Evolutionary conservation across 2,113 vertebrate species (phyloP).

Genomic region (Sander vitreus): DNA sequence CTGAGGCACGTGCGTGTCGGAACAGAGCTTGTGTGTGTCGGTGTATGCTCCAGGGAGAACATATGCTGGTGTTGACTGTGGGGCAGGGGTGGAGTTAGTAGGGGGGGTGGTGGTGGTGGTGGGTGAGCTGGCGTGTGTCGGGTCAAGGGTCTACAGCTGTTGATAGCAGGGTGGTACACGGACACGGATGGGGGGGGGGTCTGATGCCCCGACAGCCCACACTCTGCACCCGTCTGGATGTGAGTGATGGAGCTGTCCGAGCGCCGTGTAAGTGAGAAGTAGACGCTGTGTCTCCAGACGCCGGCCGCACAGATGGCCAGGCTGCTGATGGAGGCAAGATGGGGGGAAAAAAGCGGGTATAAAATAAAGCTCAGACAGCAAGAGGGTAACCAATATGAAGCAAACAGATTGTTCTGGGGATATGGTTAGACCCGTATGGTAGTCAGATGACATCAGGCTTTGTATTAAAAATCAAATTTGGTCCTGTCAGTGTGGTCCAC

Average conservation of each 20-base stretch:
- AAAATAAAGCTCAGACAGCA: constrained; percentile 28
- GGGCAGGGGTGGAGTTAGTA: constrained; percentile 35
- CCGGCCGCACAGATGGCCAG: constrained; percentile 66
- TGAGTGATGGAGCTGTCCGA: constrained; percentile 54
- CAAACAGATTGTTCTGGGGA: constrained; percentile 57
- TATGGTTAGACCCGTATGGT: background rate
- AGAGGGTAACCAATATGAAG: constrained; percentile 64
- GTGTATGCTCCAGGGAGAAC: constrained; percentile 75
- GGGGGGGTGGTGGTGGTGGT: constrained; percentile 9
- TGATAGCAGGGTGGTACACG: constrained; percentile 68
- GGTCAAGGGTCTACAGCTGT: constrained; percentile 81
- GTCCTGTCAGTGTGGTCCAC: constrained; percentile 21
- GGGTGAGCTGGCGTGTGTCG: constrained; percentile 76
- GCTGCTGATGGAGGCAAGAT: constrained; percentile 31
- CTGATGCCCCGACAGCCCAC: constrained; percentile 26
- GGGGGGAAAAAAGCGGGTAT: constrained; percentile 14
- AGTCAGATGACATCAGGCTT: constrained; percentile 28
- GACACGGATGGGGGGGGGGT: constrained; percentile 54
- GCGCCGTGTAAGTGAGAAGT: constrained; percentile 65
- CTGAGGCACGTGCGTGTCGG: constrained; percentile 59
- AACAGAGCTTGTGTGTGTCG: constrained; percentile 56
- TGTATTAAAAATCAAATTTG: constrained; percentile 23
- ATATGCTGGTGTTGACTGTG: constrained; percentile 69
- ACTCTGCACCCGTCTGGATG: constrained; percentile 30
- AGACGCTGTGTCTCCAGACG: constrained; percentile 35